Evolutionary conservation across 2,797 vertebrate species (phyloP).

Genomic region (Enteromius thamalakanensis): DNA sequence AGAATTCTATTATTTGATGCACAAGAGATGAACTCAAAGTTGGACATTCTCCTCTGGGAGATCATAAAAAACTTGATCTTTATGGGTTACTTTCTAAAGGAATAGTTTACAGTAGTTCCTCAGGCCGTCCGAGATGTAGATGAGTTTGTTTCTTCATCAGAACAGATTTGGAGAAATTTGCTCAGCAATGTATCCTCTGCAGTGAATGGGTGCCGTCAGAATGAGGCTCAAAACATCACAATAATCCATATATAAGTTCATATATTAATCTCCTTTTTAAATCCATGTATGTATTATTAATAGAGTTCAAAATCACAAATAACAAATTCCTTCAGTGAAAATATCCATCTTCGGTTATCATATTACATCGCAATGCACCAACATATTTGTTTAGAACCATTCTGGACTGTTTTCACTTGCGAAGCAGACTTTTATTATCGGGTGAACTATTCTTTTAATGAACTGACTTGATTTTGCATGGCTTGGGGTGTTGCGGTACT

Average conservation of each 20-base stretch:
- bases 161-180: background rate
- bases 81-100: background rate
- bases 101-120: background rate
- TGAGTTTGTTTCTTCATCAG: background rate
- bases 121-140: background rate
- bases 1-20: constrained; percentile 27
- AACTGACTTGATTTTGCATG: background rate
- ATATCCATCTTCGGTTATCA: background rate
- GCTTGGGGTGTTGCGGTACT: background rate
- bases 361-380: background rate
- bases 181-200: background rate
- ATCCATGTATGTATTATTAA: no score
- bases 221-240: background rate
- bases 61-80: background rate
- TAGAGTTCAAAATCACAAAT: background rate
- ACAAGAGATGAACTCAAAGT: background rate
- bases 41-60: background rate
- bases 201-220: background rate
- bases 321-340: background rate
- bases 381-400: background rate
- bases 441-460: background rate
- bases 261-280: no score
- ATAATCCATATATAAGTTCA: background rate
- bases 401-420: background rate
- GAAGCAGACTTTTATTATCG: background rate